phyloP scores from a whole-genome alignment of 2,888 invertebrate species.

The Pandemis heparana region DNA sequence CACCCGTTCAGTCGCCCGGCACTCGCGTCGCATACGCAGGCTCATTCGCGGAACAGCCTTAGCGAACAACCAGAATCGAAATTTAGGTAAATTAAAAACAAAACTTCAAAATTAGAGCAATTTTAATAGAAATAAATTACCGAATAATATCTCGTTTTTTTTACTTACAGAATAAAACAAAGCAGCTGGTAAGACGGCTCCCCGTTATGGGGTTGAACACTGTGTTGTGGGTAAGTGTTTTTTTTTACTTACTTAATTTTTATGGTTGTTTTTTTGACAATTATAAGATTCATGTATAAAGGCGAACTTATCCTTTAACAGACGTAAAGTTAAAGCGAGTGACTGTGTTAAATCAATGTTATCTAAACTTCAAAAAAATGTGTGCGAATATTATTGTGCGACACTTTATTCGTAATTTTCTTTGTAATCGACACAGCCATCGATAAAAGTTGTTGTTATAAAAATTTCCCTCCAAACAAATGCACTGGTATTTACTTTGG shows the following conservation, averaged over 20 bases:
- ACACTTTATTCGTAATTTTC: not conserved
- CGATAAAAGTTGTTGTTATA: slow-evolving; percentile 26
- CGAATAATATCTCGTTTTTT: slow-evolving; percentile 8
- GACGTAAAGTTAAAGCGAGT: not conserved
- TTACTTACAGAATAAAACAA: slow-evolving; percentile 55
- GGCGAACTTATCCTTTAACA: not conserved
- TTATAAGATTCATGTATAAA: not conserved
- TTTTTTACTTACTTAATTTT: slow-evolving; percentile 37
- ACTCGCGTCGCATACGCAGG: slow-evolving; percentile 69
- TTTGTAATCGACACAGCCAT: not conserved
- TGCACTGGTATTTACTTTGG: slow-evolving; percentile 53
- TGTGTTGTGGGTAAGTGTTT: slow-evolving; percentile 69
- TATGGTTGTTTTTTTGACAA: not conserved
- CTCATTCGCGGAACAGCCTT: slow-evolving; percentile 48
- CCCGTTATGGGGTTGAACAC: slow-evolving; percentile 76
- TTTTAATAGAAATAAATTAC: not conserved
- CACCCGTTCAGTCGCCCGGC: slow-evolving; percentile 73
- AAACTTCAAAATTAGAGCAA: slow-evolving; percentile 16
- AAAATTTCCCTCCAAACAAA: slow-evolving; percentile 59
- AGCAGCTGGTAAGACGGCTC: slow-evolving; percentile 50
- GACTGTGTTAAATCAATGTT: slow-evolving; percentile 14
- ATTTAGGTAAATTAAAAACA: slow-evolving; percentile 37
- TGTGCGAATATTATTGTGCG: not conserved
- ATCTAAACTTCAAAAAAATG: slow-evolving; percentile 20
- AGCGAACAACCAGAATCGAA: slow-evolving; percentile 26